Percentiles rank a stretch among this genome's conserved stretches.
Conservation (phyloP, 2,888 invertebrate genomes). For the Ariolimax columbianus region DNA sequence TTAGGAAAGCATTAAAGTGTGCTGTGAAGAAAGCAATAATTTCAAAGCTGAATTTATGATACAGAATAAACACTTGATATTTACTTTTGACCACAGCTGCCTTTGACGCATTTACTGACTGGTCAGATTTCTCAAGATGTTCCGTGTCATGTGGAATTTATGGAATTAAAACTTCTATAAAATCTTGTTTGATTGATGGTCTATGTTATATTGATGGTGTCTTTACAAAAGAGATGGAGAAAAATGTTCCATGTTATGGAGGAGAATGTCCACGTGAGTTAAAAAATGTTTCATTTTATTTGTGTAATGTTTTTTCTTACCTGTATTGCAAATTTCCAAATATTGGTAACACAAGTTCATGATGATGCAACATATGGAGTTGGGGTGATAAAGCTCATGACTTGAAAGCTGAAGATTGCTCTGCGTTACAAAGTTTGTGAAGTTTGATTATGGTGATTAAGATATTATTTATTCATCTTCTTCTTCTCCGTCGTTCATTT, state of each 20-base stretch:
- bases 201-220: slow-evolving; percentile 45
- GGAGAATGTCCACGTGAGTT: slow-evolving; percentile 56
- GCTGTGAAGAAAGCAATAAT: not conserved
- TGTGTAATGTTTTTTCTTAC: too few relatives aligned
- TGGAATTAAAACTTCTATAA: slow-evolving; percentile 51
- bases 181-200: slow-evolving; percentile 50
- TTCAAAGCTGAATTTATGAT: not conserved
- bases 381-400: too few relatives aligned
- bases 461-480: too few relatives aligned
- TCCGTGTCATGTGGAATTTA: slow-evolving; percentile 59
- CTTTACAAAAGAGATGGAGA: slow-evolving; percentile 17
- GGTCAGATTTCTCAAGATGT: slow-evolving; percentile 58
- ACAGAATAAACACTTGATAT: not conserved
- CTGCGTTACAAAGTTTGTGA: too few relatives aligned
- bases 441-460: too few relatives aligned
- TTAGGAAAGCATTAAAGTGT: not conserved
- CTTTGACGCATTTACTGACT: slow-evolving; percentile 54
- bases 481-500: too few relatives aligned
- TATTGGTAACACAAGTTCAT: too few relatives aligned
- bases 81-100: not conserved
- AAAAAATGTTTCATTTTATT: not conserved
- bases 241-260: slow-evolving; percentile 51
- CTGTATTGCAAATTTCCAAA: too few relatives aligned
- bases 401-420: too few relatives aligned
- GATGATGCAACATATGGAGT: too few relatives aligned